These are phyloP conservation scores for Phaethornis superciliosus DNA, from an alignment of 2,113 vertebrate species.

Conservation along the genomic window DNA sequence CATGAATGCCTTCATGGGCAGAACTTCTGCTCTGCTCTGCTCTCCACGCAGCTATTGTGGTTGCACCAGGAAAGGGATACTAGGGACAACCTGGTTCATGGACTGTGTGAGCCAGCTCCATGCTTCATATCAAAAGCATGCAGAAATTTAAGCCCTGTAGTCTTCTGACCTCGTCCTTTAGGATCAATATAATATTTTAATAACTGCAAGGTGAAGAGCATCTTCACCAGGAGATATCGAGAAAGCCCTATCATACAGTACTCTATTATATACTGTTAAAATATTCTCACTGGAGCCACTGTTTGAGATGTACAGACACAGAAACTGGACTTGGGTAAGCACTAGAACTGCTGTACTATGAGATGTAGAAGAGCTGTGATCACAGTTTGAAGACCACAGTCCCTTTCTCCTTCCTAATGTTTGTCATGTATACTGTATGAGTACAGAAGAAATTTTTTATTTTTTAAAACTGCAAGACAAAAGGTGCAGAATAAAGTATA, in stretches of 20 bases:
- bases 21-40: not conserved
- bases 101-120: fast-evolving
- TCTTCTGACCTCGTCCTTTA: not conserved
- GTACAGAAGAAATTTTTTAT: no score
- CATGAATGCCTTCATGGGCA: fast-evolving
- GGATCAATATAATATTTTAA: not conserved
- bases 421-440: no score
- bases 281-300: not conserved
- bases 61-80: not conserved
- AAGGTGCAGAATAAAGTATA: not conserved
- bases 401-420: not conserved
- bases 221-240: not conserved
- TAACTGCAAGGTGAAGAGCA: not conserved
- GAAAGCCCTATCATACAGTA: not conserved
- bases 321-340: not conserved
- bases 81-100: not conserved
- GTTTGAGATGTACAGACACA: not conserved
- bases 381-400: not conserved
- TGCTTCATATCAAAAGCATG: not conserved
- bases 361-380: not conserved
- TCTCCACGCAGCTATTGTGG: fast-evolving
- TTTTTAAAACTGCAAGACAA: not conserved
- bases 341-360: not conserved
- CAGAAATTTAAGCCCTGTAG: not conserved
- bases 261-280: not conserved